Conservation (phyloP, 2,113 vertebrate species). For the Bos indicus region DNA sequence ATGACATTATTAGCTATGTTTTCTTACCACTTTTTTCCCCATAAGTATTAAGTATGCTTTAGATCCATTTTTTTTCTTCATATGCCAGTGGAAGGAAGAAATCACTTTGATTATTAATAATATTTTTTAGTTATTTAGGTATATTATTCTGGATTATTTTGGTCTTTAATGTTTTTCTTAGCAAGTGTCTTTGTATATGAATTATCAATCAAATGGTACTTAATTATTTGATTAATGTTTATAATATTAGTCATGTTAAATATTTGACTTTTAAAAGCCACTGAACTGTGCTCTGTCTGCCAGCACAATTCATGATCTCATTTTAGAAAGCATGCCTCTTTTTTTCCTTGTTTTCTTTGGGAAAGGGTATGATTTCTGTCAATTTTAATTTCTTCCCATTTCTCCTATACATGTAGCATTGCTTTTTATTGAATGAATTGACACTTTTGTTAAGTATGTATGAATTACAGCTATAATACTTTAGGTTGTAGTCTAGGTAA, state of each 20-base stretch:
- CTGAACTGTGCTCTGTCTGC: not conserved
- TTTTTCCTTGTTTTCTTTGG: not conserved
- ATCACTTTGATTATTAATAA: not conserved
- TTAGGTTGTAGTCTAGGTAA: not conserved
- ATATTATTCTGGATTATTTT: slow-evolving; percentile 18
- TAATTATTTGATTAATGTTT: not conserved
- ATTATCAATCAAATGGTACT: not conserved
- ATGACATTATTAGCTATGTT: not conserved
- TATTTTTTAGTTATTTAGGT: slow-evolving; percentile 16
- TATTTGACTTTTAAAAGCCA: not conserved
- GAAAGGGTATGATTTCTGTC: not conserved
- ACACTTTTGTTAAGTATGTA: not conserved
- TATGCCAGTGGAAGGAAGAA: not conserved
- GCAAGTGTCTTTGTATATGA: not conserved
- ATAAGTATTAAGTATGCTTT: not conserved
- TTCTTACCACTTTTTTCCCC: not conserved
- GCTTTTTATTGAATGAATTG: not conserved
- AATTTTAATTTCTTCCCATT: not conserved
- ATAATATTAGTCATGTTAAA: not conserved
- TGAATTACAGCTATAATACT: not conserved
- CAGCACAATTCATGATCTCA: not conserved
- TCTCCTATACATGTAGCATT: not conserved
- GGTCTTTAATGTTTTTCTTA: not conserved
- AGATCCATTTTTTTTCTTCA: not conserved
- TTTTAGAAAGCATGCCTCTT: not conserved